Evolutionary conservation across 2,113 vertebrate species (phyloP), one percentile per base, ranked within the genome.

Genomic region (Pongo abelii): DNA sequence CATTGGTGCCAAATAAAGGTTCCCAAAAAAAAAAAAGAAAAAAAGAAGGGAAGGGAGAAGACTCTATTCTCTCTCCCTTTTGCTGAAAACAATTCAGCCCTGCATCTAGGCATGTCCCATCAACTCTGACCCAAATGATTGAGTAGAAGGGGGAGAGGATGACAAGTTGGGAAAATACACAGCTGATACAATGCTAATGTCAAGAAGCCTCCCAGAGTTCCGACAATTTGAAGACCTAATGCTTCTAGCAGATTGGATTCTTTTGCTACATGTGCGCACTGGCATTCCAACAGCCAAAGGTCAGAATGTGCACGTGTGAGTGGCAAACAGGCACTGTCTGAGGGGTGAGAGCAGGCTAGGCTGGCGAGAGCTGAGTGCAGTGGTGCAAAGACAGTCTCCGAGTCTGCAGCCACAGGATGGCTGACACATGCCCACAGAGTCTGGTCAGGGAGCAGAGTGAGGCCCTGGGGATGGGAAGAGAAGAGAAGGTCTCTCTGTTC

Each of bases 211-310:
- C 52, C 52, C 52, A 55, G 59, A 40, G 32, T 59, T 88, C 67
- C 46, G 59, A 27, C 8, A n/a, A 8, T 70, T 27, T 72, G 93
- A 83, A 86, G 38, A 38, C 59, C 67, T 89, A 88, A 96, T 93
- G 81, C 59, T 90, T 97, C 90, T 78, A 96, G 57, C 91, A 94
- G 64, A 81, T 43, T 75, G 46, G 57, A 30, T 61, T 94, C 57
- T 78, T 59, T 59, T 74, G 25, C 35, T 95, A 0, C 10, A 0
- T 52, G 91, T 69, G 48, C 48, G 27, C 35, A 0, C 59, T 52
- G 96, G 94, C 89, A 95, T 57, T 50, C 27, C 48, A 67, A 67
- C 93, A 80, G 48, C 85, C 97, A 96, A 90, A 98, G 98, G 94
- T 78, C 97, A 64, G 61, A 25, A 43, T 18, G 35, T 96, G 92